These are phyloP conservation scores for Anastatus disparis DNA, from an alignment of 1,140 invertebrate species.

Conservation along the genomic window DNA sequence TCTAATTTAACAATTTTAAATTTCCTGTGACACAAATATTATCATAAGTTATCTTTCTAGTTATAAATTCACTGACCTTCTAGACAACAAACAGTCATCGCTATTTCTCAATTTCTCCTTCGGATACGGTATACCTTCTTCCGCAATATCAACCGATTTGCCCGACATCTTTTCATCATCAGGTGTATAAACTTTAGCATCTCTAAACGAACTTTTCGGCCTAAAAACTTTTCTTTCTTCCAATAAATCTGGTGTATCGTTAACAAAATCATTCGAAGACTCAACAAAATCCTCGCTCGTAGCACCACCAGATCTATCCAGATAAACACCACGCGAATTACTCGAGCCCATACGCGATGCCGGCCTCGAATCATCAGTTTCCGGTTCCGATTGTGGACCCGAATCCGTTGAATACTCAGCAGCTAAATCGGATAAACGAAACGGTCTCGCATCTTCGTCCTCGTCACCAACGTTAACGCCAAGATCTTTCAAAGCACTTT, in stretches of 20 bases:
- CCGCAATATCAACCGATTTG: background rate
- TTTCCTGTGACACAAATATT: too few species aligned
- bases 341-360: constrained; percentile 55
- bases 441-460: constrained; percentile 49
- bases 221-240: background rate
- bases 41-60: constrained; percentile 6
- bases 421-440: constrained; percentile 58
- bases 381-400: constrained; percentile 61
- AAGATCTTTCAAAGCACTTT: constrained; percentile 50
- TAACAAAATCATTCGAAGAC: background rate
- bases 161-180: background rate
- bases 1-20: too few species aligned
- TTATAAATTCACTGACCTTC: too few species aligned
- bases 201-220: background rate
- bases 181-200: background rate
- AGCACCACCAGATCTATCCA: constrained; percentile 50
- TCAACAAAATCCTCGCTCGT: constrained; percentile 54
- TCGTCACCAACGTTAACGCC: constrained; percentile 43
- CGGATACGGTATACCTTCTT: background rate
- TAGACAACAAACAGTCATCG: constrained; percentile 54
- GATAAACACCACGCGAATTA: constrained; percentile 52
- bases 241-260: background rate
- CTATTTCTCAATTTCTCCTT: constrained; percentile 46
- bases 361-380: constrained; percentile 61
- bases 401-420: constrained; percentile 61